Base-by-base conservation (phyloP, 92 coral and sea anemone species). In the Galaxea fascicularis region DNA sequence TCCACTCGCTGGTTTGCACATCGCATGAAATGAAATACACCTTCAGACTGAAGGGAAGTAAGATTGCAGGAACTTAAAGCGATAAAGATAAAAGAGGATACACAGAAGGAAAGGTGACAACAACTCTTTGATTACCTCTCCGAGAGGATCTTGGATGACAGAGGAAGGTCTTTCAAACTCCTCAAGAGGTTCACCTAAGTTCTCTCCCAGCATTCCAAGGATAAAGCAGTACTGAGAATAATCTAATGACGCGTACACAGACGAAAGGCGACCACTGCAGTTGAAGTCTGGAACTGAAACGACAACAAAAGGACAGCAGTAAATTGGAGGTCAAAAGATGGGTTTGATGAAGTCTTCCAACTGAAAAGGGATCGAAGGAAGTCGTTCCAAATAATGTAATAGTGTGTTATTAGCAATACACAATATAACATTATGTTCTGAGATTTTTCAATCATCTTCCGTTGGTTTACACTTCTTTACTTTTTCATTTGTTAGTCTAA, bases 121-220 rank as follows among this genome's bases (percentile, higher is more conserved):
- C 81, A 10, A 22, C 9, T 17, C 27, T 18, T n/a, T 1, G 17
- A 15, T 63, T 72, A 94, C 98, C 89, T 92, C 82, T 79, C 95
- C 97, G 16, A 95, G 79, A 0, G 98, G 98, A 82, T 97, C 99
- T 44, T 93, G 98, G 53, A 97, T 79, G 84, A 83, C 94, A 11
- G 99, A 95, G 0, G 99, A 97, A 1, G 99, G 99, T 58, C 93
- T 89, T 35, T 97, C 99, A 76, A 97, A 97, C 70, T 90, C 97
- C 77, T 97, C 99, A 62, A 97, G 84, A 28, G 85, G 90, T 83
- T 97, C 99, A 35, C 99, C 99, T 24, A 97, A 86, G 77, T 97
- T 97, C 69, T 94, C 95, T 12, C 95, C 95, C 47, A 97, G 92
- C 65, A 97, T 82, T 45, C 99, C 99, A 60, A 97, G 97, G 51